Evolutionary conservation across 2,888 invertebrate species (phyloP), one percentile per base, ranked within the genome.

Genomic region (Agonopterix subpropinquella): DNA sequence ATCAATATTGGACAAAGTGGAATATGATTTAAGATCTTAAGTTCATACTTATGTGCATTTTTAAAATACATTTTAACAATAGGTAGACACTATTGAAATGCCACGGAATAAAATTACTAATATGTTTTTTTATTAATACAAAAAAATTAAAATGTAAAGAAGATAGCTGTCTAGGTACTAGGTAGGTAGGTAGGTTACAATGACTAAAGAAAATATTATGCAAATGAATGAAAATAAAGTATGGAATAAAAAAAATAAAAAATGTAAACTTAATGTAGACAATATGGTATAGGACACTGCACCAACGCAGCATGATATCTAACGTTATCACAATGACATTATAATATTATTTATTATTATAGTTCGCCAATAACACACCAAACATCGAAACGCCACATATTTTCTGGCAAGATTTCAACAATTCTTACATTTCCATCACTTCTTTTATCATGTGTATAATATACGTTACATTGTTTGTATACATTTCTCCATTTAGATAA

Each of bases 301-400:
- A 74, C 72, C 73, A 73, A 71, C 4, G 28, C 72, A 73, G 73
- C 70, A 75, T 75, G 74, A 78, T 74, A 77, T 67, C 67, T 70
- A 77, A 74, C 70, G 62, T 78, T 86, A 86, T 86, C 85, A 87
- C 84, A 80, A 77, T 79, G 67, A 80, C 73, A 74, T 77, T 71
- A 72, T 67, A 65, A 66, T 66, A 67, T 63, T 62, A 62, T 65
- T 28, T 28, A 58, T 60, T 65, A 64, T 66, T 66, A 73, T 72
- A 78, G 61, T 77, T 74, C 76, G 77, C 77, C 79, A 75, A 79
- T 77, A 80, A 76, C 71, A 83, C 77, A 80, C 73, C 70, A 64
- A 81, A 82, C 78, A 84, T 71, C 69, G 70, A 80, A 72, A 80
- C 68, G 77, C 79, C 80, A 77, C 66, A 62, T 67, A 74, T 28